A percentile compares a stretch with the other conserved stretches of the same genome.
Evolutionary conservation across 2,113 vertebrate genomes (phyloP).

Genomic region (Thunnus thynnus): DNA sequence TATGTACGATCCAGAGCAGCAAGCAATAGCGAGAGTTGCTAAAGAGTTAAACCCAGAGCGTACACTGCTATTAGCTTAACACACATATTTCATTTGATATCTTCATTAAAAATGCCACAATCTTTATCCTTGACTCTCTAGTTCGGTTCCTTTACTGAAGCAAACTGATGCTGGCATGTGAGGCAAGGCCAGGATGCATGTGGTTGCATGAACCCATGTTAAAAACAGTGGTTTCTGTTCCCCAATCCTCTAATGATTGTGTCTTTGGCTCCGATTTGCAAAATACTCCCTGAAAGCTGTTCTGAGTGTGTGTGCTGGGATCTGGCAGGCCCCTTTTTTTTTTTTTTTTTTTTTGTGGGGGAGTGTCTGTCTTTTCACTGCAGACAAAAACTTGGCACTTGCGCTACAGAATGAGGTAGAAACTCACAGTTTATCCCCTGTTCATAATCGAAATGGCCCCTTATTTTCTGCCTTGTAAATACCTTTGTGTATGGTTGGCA

Average conservation of each 20-base stretch:
- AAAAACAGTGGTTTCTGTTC: conserved; percentile 38
- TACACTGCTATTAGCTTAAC: background rate
- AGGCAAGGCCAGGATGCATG: conserved; percentile 16
- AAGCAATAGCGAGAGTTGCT: background rate
- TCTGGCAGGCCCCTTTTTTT: conserved; percentile 20
- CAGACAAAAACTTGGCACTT: conserved; percentile 49
- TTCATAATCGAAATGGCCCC: background rate
- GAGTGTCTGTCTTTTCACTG: conserved; percentile 25
- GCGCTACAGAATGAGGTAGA: conserved; percentile 1
- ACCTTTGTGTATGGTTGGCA: background rate
- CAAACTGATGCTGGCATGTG: conserved; percentile 35
- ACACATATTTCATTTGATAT: background rate
- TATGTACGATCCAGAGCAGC: too few relatives aligned
- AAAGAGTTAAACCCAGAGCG: too few relatives aligned
- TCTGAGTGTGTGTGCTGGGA: conserved; percentile 31
- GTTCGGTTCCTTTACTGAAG: background rate
- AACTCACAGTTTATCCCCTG: conserved; percentile 11
- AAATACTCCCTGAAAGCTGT: conserved; percentile 29
- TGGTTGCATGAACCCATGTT: conserved; percentile 41
- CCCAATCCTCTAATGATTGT: conserved; percentile 30
- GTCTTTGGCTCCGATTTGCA: conserved; percentile 33
- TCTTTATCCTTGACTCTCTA: background rate
- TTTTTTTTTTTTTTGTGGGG: background rate
- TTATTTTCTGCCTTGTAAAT: conserved; percentile 12
- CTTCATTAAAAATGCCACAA: background rate